A percentile compares a stretch with the other conserved stretches of the same genome.
Evolutionary conservation across 2,888 invertebrate species (phyloP).

Genomic region (Aelia acuminata): DNA sequence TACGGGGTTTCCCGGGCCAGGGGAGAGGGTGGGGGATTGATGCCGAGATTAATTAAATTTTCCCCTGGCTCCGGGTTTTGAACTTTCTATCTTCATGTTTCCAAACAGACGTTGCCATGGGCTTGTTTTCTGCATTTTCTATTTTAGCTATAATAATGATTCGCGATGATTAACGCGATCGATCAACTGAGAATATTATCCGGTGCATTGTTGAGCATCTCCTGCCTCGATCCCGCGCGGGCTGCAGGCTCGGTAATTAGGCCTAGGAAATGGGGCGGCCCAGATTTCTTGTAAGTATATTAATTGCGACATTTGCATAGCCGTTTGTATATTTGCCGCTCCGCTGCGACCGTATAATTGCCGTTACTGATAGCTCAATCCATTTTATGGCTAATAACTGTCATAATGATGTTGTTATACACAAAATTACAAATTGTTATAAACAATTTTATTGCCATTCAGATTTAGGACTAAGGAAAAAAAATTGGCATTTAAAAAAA

Average conservation of each 20-base stretch:
- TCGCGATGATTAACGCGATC: no score
- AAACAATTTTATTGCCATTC: not conserved
- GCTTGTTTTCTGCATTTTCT: no score
- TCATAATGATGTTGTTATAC: not conserved
- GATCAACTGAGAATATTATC: not conserved
- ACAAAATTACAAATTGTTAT: not conserved
- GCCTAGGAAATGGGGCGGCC: not conserved
- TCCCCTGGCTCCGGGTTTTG: no score
- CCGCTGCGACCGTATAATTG: not conserved
- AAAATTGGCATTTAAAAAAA: no score
- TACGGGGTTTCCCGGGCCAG: no score
- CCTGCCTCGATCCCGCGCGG: not conserved
- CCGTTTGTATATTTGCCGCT: not conserved
- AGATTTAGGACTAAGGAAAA: no score
- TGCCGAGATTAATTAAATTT: no score
- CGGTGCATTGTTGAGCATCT: not conserved
- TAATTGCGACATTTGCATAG: slow-evolving; percentile 11
- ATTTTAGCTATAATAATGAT: no score
- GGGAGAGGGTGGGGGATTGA: no score
- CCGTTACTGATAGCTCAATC: slow-evolving; percentile 23
- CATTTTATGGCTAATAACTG: not conserved
- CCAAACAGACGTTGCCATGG: no score
- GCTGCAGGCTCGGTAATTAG: not conserved
- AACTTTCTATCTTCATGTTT: no score
- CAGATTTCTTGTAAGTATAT: not conserved